A percentile compares a stretch with the other conserved stretches of the same genome.
Conservation (phyloP, 2,797 vertebrate genomes). For the Mus minutoides region DNA sequence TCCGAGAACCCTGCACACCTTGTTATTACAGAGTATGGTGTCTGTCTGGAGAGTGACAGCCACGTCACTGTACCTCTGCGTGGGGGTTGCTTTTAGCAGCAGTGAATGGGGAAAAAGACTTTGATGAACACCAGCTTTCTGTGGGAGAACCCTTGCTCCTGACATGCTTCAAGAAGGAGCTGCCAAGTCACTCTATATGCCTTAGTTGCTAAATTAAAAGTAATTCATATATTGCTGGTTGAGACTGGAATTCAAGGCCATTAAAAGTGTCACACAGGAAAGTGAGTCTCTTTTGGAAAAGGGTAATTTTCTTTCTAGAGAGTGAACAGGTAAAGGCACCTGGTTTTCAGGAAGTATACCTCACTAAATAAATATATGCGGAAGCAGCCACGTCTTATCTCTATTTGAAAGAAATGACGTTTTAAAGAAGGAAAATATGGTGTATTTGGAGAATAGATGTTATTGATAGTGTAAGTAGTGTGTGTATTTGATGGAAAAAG, state of each 20-base stretch:
- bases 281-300: constrained; percentile 66
- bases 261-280: constrained; percentile 69
- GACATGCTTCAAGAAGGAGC: constrained; percentile 45
- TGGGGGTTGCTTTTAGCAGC: not conserved
- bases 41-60: not conserved
- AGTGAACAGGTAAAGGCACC: constrained; percentile 58
- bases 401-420: constrained; percentile 61
- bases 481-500: not conserved
- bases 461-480: not conserved
- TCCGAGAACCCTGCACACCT: not conserved
- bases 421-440: constrained; percentile 54
- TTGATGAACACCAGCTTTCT: constrained; percentile 30
- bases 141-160: constrained; percentile 11
- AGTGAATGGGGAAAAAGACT: not conserved
- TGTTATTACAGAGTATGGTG: constrained; percentile 19
- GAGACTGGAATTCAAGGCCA: constrained; percentile 78
- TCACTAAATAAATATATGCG: constrained; percentile 65
- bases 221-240: constrained; percentile 78
- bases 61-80: accelerated
- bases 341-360: constrained; percentile 63
- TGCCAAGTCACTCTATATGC: constrained; percentile 43
- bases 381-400: constrained; percentile 46
- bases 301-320: constrained; percentile 82
- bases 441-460: constrained; percentile 51
- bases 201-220: constrained; percentile 82